Percentiles rank a stretch among this genome's conserved stretches.
Conservation (phyloP, 1,140 invertebrate species). For the Ips nitidus region DNA sequence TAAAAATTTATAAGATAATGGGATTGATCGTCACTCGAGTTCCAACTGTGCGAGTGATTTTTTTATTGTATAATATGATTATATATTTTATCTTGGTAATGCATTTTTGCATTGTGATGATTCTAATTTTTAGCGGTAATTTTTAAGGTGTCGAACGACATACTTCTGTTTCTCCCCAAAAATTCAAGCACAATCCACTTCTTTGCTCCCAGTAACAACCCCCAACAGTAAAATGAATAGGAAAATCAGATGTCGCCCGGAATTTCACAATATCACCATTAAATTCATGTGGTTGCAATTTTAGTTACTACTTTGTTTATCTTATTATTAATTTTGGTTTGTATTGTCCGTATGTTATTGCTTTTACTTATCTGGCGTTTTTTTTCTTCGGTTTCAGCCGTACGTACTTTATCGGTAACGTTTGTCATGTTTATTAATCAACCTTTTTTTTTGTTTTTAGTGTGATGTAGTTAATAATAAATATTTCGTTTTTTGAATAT, state of each 20-base stretch:
- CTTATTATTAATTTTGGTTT: conserved; percentile 27
- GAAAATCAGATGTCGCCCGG: conserved; percentile 28
- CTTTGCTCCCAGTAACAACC: conserved; percentile 20
- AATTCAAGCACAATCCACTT: conserved; percentile 14
- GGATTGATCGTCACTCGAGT: conserved; percentile 8
- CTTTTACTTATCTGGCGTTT: conserved; percentile 30
- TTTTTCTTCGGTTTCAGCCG: conserved; percentile 6
- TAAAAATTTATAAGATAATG: conserved; percentile 18
- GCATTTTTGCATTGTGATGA: conserved; percentile 75
- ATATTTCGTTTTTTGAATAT: conserved; percentile 46
- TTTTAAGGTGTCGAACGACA: conserved; percentile 57
- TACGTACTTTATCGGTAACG: conserved; percentile 38
- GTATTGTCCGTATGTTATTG: conserved; percentile 40
- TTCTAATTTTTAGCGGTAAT: conserved; percentile 72
- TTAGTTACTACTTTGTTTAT: conserved; percentile 26
- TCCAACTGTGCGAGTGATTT: conserved; percentile 54
- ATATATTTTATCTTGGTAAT: conserved; percentile 78
- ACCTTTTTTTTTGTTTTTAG: conserved; percentile 53
- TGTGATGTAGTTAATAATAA: conserved; percentile 60
- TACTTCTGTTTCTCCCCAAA: conserved; percentile 48
- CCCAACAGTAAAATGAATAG: conserved; percentile 9
- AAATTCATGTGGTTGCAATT: conserved; percentile 30
- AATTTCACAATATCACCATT: conserved; percentile 20
- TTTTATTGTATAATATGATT: conserved; percentile 69
- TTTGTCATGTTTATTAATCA: conserved; percentile 38